Evolutionary conservation across 2,113 vertebrate species (phyloP).

Genomic region (Leptobrachium leishanense): DNA sequence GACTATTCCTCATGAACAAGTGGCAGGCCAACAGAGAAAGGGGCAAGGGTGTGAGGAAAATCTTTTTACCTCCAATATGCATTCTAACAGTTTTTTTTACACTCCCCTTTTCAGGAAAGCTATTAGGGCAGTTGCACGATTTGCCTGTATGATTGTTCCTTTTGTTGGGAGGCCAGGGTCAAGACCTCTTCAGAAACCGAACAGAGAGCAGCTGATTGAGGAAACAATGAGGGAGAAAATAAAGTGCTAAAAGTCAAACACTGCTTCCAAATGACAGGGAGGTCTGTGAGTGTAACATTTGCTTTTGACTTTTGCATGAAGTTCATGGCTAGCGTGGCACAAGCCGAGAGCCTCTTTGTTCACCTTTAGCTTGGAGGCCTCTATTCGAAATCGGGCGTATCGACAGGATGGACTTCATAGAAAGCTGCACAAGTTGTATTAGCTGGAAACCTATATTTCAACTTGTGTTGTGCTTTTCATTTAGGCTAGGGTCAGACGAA

Average conservation of each 20-base stretch:
- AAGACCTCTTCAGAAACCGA: slow-evolving; percentile 15
- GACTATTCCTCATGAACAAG: slow-evolving; percentile 21
- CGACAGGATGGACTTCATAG: no score
- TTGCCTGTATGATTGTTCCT: slow-evolving; percentile 21
- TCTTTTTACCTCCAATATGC: slow-evolving; percentile 25
- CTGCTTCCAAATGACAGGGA: background rate
- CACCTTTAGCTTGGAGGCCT: no score
- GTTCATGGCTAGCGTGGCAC: background rate
- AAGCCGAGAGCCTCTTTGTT: background rate
- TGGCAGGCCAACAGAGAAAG: slow-evolving; percentile 5
- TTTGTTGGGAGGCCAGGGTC: slow-evolving; percentile 36
- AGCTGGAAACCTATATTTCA: no score
- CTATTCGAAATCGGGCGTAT: no score
- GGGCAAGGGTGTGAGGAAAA: slow-evolving; percentile 32
- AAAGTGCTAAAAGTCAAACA: slow-evolving; percentile 18
- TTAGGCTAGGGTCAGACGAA: no score
- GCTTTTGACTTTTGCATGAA: background rate
- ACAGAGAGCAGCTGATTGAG: slow-evolving; percentile 20
- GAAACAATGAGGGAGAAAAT: slow-evolving; percentile 13
- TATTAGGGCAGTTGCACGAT: slow-evolving; percentile 28
- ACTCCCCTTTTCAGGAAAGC: slow-evolving; percentile 5
- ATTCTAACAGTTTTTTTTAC: slow-evolving; percentile 9
- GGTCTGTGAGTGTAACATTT: background rate
- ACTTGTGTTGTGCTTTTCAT: no score
- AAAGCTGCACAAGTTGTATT: no score